A percentile compares a stretch with the other conserved stretches of the same genome.
Evolutionary conservation across 2,888 invertebrate genomes (phyloP).

Genomic region (Branchipolynoe longqiensis): DNA sequence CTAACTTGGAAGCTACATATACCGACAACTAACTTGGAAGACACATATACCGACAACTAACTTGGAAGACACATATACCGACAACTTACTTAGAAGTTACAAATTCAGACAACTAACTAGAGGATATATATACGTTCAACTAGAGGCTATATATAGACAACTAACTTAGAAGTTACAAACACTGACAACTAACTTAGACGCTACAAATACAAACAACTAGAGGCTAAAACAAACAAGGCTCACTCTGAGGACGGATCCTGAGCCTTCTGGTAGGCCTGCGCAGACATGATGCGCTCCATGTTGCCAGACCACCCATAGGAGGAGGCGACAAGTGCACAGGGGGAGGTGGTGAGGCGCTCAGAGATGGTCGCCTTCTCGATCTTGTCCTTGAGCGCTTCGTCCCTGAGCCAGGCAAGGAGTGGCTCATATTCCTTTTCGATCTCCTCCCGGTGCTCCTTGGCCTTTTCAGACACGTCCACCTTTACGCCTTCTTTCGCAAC

Average conservation of each 20-base stretch:
- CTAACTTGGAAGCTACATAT: too few species aligned
- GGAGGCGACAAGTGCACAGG: constrained; percentile 97
- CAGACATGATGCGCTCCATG: constrained; percentile 95
- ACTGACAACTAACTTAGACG: too few species aligned
- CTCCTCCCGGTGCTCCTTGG: constrained; percentile 88
- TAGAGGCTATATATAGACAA: too few species aligned
- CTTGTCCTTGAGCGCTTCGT: constrained; percentile 89
- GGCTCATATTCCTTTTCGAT: constrained; percentile 92
- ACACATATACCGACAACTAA: too few species aligned
- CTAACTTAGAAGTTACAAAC: too few species aligned
- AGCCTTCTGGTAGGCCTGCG: constrained; percentile 96
- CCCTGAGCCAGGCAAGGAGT: constrained; percentile 93
- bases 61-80: too few species aligned
- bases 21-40: too few species aligned
- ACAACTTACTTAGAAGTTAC: too few species aligned
- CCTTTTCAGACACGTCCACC: constrained; percentile 87
- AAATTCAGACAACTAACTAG: too few species aligned
- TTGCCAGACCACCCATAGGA: constrained; percentile 99
- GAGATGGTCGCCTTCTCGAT: constrained; percentile 92
- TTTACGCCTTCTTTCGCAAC: constrained; percentile 98
- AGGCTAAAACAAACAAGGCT: constrained; percentile 68
- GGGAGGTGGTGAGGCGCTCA: constrained; percentile 93
- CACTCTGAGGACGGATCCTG: constrained; percentile 87
- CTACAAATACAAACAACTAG: too few species aligned
- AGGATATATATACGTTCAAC: too few species aligned